Conservation (phyloP, 1,140 invertebrate genomes). For the Lasaia peninsularis region DNA sequence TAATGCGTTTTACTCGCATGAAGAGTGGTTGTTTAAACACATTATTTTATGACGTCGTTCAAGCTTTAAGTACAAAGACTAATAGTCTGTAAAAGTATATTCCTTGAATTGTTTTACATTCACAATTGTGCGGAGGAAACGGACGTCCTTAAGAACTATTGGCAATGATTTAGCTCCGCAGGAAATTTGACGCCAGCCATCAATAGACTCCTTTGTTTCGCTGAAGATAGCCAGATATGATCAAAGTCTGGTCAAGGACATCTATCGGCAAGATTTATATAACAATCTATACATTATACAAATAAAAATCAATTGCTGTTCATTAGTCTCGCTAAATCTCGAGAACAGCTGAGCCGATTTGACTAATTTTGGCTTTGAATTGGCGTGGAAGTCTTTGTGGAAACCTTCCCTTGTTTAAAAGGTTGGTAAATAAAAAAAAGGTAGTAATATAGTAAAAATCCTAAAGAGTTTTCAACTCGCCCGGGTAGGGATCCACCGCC, state of each 20-base stretch:
- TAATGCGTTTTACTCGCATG: neutral
- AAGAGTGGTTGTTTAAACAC: neutral
- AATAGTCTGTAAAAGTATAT: neutral
- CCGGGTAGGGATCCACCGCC: too few relatives aligned
- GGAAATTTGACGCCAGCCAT: constrained; percentile 49
- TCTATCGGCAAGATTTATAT: neutral
- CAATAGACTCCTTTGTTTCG: neutral
- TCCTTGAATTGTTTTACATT: constrained; percentile 41
- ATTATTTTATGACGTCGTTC: neutral
- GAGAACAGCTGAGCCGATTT: too few relatives aligned
- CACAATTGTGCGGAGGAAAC: constrained; percentile 59
- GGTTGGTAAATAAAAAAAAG: too few relatives aligned
- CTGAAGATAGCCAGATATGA: constrained; percentile 9
- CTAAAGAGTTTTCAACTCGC: too few relatives aligned
- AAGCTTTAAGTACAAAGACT: neutral
- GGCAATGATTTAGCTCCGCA: constrained; percentile 35
- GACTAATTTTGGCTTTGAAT: too few relatives aligned
- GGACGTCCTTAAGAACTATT: constrained; percentile 57
- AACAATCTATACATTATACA: neutral
- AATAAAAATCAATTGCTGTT: neutral
- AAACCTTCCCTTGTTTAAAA: too few relatives aligned
- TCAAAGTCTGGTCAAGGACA: constrained; percentile 25
- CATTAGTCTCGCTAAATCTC: too few relatives aligned
- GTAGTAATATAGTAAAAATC: too few relatives aligned
- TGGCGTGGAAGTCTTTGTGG: too few relatives aligned